Evolutionary conservation across 2,888 invertebrate species (phyloP).

Genomic region (Bedellia somnulentella): DNA sequence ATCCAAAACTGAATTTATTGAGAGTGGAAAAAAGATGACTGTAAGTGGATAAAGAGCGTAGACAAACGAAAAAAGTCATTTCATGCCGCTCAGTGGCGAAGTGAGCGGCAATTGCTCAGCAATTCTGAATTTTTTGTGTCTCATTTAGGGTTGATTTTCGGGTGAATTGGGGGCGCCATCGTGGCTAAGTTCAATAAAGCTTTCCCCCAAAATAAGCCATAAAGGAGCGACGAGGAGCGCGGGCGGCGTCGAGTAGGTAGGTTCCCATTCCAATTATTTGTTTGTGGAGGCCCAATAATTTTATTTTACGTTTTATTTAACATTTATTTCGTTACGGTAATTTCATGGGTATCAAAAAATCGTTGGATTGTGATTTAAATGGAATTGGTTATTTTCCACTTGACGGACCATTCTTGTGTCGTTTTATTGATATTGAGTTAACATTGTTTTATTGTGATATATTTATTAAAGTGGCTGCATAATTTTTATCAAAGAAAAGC

Average conservation of each 20-base stretch:
- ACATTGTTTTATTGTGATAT: constrained; percentile 52
- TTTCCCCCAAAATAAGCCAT: constrained; percentile 60
- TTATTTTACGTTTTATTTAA: constrained; percentile 62
- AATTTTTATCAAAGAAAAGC: too few species aligned
- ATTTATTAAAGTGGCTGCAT: too few species aligned
- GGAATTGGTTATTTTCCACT: constrained; percentile 59
- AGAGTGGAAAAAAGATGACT: constrained; percentile 56
- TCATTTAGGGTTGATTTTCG: constrained; percentile 30
- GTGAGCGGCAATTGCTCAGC: constrained; percentile 20
- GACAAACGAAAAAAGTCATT: constrained; percentile 60
- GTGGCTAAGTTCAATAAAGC: constrained; percentile 58
- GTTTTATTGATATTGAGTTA: constrained; percentile 35
- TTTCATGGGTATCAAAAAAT: constrained; percentile 60
- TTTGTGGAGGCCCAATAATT: constrained; percentile 60
- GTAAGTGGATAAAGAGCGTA: constrained; percentile 59
- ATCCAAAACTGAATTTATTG: constrained; percentile 59
- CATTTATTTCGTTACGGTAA: constrained; percentile 62
- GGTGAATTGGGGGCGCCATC: constrained; percentile 25
- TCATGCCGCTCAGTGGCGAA: constrained; percentile 49
- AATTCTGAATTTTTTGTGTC: constrained; percentile 21
- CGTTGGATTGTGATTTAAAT: constrained; percentile 58
- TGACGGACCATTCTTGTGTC: constrained; percentile 27
- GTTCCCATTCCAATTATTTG: constrained; percentile 57
- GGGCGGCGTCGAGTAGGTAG: constrained; percentile 23
- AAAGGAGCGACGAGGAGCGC: constrained; percentile 54